These are phyloP conservation scores for Artibeus lituratus DNA, from an alignment of 2,797 vertebrate genomes.

Conservation along the genomic window DNA sequence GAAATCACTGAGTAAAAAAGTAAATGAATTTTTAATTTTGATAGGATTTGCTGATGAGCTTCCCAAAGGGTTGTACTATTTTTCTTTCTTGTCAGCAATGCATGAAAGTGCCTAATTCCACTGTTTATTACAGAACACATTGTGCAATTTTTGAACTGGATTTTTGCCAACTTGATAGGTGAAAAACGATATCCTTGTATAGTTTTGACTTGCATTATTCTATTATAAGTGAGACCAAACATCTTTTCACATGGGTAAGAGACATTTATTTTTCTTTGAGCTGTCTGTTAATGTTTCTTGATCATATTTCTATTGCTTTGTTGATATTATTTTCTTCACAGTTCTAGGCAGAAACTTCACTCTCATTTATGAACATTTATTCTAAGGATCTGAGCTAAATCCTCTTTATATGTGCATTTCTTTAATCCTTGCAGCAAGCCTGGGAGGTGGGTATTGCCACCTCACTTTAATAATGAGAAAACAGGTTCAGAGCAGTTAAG, in stretches of 20 bases:
- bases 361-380: neutral
- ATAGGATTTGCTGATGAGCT: neutral
- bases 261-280: constrained; percentile 28
- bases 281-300: neutral
- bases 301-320: neutral
- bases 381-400: neutral
- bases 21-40: constrained; percentile 42
- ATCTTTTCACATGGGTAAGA: constrained; percentile 25
- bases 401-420: neutral
- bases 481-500: neutral
- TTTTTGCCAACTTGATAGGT: constrained; percentile 30
- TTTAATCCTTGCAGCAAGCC: neutral
- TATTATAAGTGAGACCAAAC: neutral
- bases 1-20: constrained; percentile 13
- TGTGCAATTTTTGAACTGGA: constrained; percentile 19
- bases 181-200: constrained; percentile 14
- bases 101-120: neutral
- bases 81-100: neutral
- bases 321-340: neutral
- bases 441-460: neutral
- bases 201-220: constrained; percentile 8
- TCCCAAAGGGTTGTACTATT: neutral
- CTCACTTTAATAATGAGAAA: neutral
- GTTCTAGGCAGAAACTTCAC: neutral
- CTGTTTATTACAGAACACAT: neutral